Evolutionary conservation across 2,888 invertebrate species (phyloP), one percentile per base, ranked within the genome.

Genomic region (Cybosia mesomella): DNA sequence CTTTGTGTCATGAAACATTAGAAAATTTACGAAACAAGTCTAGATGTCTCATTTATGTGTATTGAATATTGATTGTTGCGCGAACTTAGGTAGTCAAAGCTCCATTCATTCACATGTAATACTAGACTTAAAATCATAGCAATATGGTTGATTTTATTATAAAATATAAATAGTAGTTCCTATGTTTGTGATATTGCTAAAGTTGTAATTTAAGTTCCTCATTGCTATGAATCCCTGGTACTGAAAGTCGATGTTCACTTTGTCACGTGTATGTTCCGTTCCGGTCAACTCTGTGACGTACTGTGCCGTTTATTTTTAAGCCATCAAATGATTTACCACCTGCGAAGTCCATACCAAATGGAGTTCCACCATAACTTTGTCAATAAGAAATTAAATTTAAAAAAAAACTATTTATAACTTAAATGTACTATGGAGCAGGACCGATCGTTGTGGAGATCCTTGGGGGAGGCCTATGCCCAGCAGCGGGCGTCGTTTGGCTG

Each of bases 221-320:
- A 49, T 8, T n/a, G 15, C 49, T n/a, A n/a, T 49, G 49, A 2
- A 0, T 18, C 18, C 18, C 49, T 8, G 9, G 18, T 49, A 18
- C 49, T 9, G 18, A 9, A 18, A 18, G 4, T 49, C n/a, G 49
- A 49, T n/a, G n/a, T 49, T 18, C 49, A 15, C 49, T 1, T 9
- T 49, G 49, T 49, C 49, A n/a, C 49, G 49, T n/a, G 49, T 49
- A 28, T 28, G 28, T 43, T n/a, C n/a, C n/a, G n/a, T n/a, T n/a
- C n/a, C 0, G 9, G 0, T 2, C 18, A 18, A 5, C 8, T 2
- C 1, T n/a, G 0, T 18, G n/a, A n/a, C n/a, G 7, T 34, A 10
- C n/a, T 18, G 8, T 49, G 18, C 1, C 18, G 5, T 13, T 43
- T 43, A 18, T 18, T 7, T 15, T 5, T 39, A 2, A 15, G 15